phyloP scores from a whole-genome alignment of 2,888 invertebrate genomes.

The Xylota sylvarum region DNA sequence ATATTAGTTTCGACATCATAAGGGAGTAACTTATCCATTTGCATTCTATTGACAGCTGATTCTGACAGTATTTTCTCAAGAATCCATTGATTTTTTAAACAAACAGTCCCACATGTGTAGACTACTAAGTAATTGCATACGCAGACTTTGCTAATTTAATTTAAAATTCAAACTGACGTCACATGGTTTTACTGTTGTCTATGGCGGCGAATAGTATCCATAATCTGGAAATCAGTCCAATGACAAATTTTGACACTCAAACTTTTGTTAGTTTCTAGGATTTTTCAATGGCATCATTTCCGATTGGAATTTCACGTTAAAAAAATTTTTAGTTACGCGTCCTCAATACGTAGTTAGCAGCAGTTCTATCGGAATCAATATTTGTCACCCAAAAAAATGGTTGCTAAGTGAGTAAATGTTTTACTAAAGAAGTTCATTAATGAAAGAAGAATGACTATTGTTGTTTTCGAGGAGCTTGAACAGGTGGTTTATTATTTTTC shows the following conservation, averaged over 20 bases:
- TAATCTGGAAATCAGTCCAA: conserved; percentile 11
- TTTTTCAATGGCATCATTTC: neutral
- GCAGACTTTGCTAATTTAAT: neutral
- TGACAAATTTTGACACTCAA: neutral
- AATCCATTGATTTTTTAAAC: neutral
- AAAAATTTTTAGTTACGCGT: conserved; percentile 14
- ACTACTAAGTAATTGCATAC: neutral
- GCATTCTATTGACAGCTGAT: neutral
- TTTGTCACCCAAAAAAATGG: conserved; percentile 24
- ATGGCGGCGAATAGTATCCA: too few relatives aligned
- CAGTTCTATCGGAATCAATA: too few relatives aligned
- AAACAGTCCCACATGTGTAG: neutral
- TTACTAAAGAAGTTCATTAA: conserved; percentile 16
- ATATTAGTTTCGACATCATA: neutral
- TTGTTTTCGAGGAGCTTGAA: neutral
- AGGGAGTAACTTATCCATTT: neutral
- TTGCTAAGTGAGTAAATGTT: conserved; percentile 13
- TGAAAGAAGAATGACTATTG: neutral
- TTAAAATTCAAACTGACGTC: neutral
- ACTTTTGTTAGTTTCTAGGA: neutral
- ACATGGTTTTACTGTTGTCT: too few relatives aligned
- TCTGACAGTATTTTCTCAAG: neutral
- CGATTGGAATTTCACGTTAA: neutral
- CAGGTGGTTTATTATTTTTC: conserved; percentile 11
- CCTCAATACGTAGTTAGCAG: too few relatives aligned